Conservation (phyloP, 2,113 vertebrate genomes). For the Taxidea taxus region DNA sequence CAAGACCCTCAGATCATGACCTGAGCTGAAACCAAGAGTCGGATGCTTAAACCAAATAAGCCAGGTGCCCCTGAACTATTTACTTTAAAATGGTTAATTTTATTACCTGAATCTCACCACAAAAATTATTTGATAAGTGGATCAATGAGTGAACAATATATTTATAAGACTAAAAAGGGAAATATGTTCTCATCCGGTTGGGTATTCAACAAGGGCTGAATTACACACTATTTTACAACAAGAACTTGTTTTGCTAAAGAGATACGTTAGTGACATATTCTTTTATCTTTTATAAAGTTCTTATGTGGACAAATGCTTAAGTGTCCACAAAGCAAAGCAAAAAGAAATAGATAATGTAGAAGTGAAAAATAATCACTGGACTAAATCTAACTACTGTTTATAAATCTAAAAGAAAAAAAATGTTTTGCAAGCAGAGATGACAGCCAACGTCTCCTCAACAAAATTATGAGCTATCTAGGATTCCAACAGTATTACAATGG, state of each 20-base stretch:
- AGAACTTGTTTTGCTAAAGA: background rate
- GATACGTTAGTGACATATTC: background rate
- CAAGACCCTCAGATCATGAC: background rate
- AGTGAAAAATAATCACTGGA: background rate
- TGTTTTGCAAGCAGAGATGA: conserved; percentile 14
- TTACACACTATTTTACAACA: background rate
- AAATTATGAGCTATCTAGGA: conserved; percentile 24
- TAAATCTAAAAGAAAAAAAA: conserved; percentile 49
- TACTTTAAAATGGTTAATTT: conserved; percentile 16
- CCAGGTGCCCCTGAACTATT: background rate
- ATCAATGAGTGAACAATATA: background rate
- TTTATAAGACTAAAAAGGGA: background rate
- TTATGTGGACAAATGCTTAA: background rate
- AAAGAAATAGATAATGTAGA: conserved; percentile 16
- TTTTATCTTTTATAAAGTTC: background rate
- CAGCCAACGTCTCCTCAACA: background rate
- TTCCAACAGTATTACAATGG: conserved; percentile 6
- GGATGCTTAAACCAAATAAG: background rate
- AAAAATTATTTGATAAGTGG: background rate
- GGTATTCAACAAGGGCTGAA: background rate
- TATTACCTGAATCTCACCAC: background rate
- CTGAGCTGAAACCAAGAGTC: background rate
- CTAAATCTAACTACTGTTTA: conserved; percentile 22
- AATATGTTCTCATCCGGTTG: background rate
- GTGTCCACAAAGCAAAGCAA: background rate